Conservation (phyloP, 2,888 invertebrate species). For the Hypomecis atomaria region DNA sequence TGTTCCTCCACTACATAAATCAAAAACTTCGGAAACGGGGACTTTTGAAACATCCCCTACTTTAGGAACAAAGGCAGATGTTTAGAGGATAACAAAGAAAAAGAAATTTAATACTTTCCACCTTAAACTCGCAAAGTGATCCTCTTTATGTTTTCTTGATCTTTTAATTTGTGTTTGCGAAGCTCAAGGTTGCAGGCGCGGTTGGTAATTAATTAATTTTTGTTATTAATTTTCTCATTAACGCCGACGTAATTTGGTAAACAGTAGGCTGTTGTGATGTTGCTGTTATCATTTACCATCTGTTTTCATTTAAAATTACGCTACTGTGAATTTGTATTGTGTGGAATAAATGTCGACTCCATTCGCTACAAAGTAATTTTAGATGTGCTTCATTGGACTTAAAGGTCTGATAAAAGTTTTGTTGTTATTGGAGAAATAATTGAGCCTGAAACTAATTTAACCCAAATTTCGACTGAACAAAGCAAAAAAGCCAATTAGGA, state of each 20-base stretch:
- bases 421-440: background rate
- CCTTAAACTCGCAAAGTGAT: constrained; percentile 34
- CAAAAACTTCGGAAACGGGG: constrained; percentile 64
- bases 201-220: constrained; percentile 29
- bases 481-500: no score
- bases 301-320: constrained; percentile 19
- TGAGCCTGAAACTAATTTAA: background rate
- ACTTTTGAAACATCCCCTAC: constrained; percentile 55
- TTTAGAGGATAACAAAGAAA: constrained; percentile 52
- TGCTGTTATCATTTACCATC: constrained; percentile 16
- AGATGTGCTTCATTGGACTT: background rate
- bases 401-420: background rate
- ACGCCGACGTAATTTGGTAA: constrained; percentile 17
- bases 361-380: background rate
- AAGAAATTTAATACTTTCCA: constrained; percentile 52
- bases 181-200: constrained; percentile 21
- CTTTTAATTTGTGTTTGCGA: constrained; percentile 29
- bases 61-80: constrained; percentile 58
- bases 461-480: no score
- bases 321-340: constrained; percentile 7
- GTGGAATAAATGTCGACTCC: background rate
- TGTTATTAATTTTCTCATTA: constrained; percentile 27
- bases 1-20: constrained; percentile 54
- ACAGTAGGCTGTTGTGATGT: constrained; percentile 22
- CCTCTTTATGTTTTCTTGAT: constrained; percentile 30